phyloP scores from a whole-genome alignment of 2,113 vertebrate species.

The Trinectes maculatus region DNA sequence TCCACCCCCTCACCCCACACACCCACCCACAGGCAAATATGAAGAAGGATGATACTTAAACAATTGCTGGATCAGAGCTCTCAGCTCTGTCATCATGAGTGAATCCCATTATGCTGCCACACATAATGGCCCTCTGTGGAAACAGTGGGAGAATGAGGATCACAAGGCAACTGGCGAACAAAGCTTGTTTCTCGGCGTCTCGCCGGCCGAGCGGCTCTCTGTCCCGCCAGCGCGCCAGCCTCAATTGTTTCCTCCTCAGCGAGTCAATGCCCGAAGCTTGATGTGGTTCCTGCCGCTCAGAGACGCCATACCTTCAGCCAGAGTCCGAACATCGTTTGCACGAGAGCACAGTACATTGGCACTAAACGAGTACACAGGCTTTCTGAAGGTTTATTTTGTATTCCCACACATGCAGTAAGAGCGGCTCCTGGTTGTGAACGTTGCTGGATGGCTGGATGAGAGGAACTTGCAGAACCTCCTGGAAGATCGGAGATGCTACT shows the following conservation, averaged over 20 bases:
- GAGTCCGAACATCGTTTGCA: slow-evolving; percentile 7
- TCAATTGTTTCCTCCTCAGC: slow-evolving; percentile 69
- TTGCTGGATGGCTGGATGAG: slow-evolving; percentile 19
- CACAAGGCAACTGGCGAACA: slow-evolving; percentile 68
- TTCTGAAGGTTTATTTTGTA: slow-evolving; percentile 44
- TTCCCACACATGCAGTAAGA: slow-evolving; percentile 58
- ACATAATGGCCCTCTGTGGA: slow-evolving; percentile 62
- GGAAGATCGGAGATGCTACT: slow-evolving; percentile 46
- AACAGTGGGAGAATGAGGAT: slow-evolving; percentile 37
- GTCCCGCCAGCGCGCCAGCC: slow-evolving; percentile 37
- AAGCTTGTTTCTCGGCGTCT: slow-evolving; percentile 61
- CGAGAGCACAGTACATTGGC: slow-evolving; percentile 2
- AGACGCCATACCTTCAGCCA: slow-evolving; percentile 12
- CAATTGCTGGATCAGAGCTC: slow-evolving; percentile 59
- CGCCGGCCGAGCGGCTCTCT: slow-evolving; percentile 48
- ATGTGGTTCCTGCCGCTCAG: slow-evolving; percentile 47
- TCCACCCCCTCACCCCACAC: slow-evolving; percentile 43
- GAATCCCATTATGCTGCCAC: slow-evolving; percentile 56
- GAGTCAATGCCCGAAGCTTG: slow-evolving; percentile 63
- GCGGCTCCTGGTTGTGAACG: slow-evolving; percentile 25
- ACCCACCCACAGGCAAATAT: slow-evolving; percentile 48
- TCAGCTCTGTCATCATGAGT: slow-evolving; percentile 62
- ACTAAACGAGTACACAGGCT: slow-evolving; percentile 33
- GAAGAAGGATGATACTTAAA: slow-evolving; percentile 66
- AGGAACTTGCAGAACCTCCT: slow-evolving; percentile 31